Evolutionary conservation across 1,140 invertebrate species (phyloP).

Genomic region (Schlechtendalia chinensis): DNA sequence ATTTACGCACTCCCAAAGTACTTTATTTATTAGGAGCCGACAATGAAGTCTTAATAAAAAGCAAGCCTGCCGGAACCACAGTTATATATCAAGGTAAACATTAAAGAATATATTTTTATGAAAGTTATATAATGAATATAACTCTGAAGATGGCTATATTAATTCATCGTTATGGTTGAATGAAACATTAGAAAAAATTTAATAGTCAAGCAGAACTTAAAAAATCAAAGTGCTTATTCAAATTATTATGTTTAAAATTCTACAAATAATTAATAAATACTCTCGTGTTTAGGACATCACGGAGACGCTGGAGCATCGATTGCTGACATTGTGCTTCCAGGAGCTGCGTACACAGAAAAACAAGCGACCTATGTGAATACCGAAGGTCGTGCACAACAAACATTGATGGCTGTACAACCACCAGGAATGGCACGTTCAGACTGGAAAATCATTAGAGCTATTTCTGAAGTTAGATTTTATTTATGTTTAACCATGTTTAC

Average conservation of each 20-base stretch:
- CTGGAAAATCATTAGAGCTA: slow-evolving; percentile 95
- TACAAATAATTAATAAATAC: background rate
- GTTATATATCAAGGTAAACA: slow-evolving; percentile 86
- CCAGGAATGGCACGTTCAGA: slow-evolving; percentile 93
- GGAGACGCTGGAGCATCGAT: slow-evolving; percentile 90
- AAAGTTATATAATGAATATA: no score
- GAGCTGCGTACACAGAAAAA: slow-evolving; percentile 98
- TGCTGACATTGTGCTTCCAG: slow-evolving; percentile 92
- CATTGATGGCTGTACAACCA: slow-evolving; percentile 83
- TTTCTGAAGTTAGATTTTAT: slow-evolving; percentile 67
- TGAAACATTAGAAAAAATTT: no score
- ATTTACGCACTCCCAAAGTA: slow-evolving; percentile 72
- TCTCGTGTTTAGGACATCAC: slow-evolving; percentile 76
- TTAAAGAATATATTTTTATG: no score
- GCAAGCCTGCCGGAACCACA: slow-evolving; percentile 77
- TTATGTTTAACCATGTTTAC: background rate
- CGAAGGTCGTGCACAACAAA: slow-evolving; percentile 95
- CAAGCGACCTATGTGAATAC: slow-evolving; percentile 95
- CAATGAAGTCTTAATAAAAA: slow-evolving; percentile 72
- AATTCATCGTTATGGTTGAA: no score
- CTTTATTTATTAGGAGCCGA: slow-evolving; percentile 93
- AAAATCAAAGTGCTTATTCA: no score
- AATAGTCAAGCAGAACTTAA: no score
- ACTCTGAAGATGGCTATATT: no score
- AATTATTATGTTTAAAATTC: no score